These are phyloP conservation scores for Cephus sareptanus DNA, from an alignment of 2,888 invertebrate genomes.

Conservation along the genomic window DNA sequence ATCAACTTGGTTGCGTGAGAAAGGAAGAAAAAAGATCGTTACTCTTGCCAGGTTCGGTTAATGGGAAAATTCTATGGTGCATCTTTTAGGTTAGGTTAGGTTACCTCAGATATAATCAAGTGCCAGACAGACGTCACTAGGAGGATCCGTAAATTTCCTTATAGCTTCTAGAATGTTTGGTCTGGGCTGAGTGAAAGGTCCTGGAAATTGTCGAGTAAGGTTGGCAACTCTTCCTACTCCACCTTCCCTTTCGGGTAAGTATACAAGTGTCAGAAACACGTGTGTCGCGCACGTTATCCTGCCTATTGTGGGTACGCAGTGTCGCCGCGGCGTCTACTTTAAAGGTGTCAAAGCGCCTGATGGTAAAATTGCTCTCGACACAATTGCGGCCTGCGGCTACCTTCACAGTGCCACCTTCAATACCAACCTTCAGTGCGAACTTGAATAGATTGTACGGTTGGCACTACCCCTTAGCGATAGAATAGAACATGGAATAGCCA, in stretches of 20 bases:
- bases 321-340: slow-evolving; percentile 9
- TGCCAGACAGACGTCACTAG: not conserved
- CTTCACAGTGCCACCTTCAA: not conserved
- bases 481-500: not conserved
- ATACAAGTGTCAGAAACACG: slow-evolving; percentile 58
- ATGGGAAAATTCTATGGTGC: not conserved
- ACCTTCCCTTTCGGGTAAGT: slow-evolving; percentile 20
- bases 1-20: not conserved
- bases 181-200: not conserved
- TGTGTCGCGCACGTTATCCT: slow-evolving; percentile 27
- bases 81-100: not conserved
- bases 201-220: not conserved
- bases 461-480: not conserved
- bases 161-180: not conserved
- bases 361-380: not conserved
- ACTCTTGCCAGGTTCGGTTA: not conserved
- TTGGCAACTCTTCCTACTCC: not conserved
- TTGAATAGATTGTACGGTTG: not conserved
- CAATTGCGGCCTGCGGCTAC: not conserved
- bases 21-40: not conserved
- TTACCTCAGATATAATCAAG: not conserved
- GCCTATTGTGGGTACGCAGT: not conserved
- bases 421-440: not conserved
- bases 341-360: slow-evolving; percentile 1
- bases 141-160: not conserved